A percentile compares a stretch with the other conserved stretches of the same genome.
Conservation (phyloP, 2,888 invertebrate genomes). For the Leistus spinibarbis region DNA sequence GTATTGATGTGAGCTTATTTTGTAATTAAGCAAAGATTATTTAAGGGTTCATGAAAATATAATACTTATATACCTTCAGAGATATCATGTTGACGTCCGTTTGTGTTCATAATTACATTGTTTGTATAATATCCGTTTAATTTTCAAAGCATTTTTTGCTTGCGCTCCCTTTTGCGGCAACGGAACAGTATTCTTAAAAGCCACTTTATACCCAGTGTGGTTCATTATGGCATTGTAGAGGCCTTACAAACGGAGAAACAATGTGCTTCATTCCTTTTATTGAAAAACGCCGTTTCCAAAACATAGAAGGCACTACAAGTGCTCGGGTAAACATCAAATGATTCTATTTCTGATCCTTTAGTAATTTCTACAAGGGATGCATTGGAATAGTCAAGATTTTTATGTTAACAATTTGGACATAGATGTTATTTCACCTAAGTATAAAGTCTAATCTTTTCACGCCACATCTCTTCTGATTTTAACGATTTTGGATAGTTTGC, state of each 20-base stretch:
- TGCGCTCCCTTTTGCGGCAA: slow-evolving; percentile 14
- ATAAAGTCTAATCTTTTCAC: too few species aligned
- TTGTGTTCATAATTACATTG: slow-evolving; percentile 24
- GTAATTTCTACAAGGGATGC: too few species aligned
- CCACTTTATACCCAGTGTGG: slow-evolving; percentile 26
- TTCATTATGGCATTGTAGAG: slow-evolving; percentile 5
- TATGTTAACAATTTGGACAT: too few species aligned
- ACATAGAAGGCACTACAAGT: background rate
- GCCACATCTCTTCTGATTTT: too few species aligned
- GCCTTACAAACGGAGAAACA: background rate
- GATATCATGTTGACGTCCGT: background rate
- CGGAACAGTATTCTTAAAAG: slow-evolving; percentile 22
- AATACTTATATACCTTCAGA: too few species aligned
- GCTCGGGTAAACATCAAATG: background rate
- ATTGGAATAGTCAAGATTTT: background rate
- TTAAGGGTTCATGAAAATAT: background rate
- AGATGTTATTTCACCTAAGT: too few species aligned
- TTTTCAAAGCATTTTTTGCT: slow-evolving; percentile 27
- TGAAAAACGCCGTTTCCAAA: background rate
- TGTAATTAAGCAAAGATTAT: background rate
- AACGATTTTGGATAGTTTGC: too few species aligned
- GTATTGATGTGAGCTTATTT: background rate
- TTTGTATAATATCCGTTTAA: slow-evolving; percentile 19
- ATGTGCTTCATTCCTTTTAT: slow-evolving; percentile 2
- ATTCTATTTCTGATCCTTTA: background rate